These are phyloP conservation scores for Zoroaster sp. DNA, from an alignment of 53 echinoderm and acorn worm genomes.

Conservation along the genomic window DNA sequence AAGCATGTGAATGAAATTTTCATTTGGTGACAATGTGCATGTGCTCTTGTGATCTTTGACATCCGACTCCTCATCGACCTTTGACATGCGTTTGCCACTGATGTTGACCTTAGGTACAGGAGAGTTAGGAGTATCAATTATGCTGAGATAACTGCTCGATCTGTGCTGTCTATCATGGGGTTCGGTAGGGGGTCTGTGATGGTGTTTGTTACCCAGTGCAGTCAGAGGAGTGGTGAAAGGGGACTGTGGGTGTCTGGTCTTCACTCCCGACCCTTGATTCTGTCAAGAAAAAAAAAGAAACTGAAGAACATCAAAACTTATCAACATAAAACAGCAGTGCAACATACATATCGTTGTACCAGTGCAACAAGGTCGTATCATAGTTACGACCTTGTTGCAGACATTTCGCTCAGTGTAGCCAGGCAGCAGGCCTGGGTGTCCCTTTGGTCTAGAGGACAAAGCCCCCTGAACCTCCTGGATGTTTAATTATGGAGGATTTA, in stretches of 20 bases:
- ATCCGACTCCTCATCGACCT: background rate
- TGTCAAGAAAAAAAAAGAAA: background rate
- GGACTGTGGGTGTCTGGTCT: background rate
- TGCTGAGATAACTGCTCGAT: slow-evolving; percentile 4
- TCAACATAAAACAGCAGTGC: background rate
- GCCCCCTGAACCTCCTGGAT: too few species aligned
- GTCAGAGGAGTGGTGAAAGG: slow-evolving; percentile 52
- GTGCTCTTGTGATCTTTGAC: background rate
- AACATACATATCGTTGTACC: too few species aligned
- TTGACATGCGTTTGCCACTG: background rate
- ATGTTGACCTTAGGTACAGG: background rate
- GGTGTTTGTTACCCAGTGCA: slow-evolving; percentile 39
- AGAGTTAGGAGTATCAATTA: background rate
- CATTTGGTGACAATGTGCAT: background rate
- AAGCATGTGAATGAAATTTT: background rate
- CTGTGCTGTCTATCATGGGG: background rate
- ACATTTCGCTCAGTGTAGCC: too few species aligned
- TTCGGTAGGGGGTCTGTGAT: background rate
- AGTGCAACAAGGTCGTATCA: too few species aligned
- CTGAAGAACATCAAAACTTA: background rate
- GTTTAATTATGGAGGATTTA: too few species aligned
- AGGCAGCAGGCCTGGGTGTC: too few species aligned
- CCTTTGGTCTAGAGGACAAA: too few species aligned
- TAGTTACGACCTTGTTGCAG: too few species aligned
- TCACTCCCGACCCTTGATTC: slow-evolving; percentile 21